Evolutionary conservation across 2,113 vertebrate genomes (phyloP), one percentile per base, ranked within the genome.

Genomic region (Tychaedon coryphoeus): DNA sequence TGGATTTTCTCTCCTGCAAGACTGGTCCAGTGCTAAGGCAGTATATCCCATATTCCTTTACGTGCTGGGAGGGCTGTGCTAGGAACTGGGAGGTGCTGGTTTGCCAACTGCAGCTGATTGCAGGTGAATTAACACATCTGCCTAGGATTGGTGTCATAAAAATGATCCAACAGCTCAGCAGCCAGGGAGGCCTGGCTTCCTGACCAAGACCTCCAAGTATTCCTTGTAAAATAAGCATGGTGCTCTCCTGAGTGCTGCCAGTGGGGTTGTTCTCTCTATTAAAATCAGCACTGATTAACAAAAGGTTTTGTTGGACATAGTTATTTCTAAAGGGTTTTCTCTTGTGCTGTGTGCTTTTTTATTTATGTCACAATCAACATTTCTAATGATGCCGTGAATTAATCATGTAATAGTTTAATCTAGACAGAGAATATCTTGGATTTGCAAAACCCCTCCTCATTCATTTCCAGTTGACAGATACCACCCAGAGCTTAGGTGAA

Each of bases 91-190:
- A 48, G 62, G 29, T 40, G 60, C 42, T 82, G 74, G 4, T 54
- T 67, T 82, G 62, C 34, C 50, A 51, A 2, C 50, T 19, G 51
- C 70, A 75, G 19, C 71, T 36, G 40, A 24, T 0, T 23, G 65
- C 36, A 40, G 2, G 24, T 1, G 13, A 25, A n/a, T 36, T 1
- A 64, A 53, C 42, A 36, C 45, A n/a, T 48, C 86, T 76, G n/a
- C 76, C 57, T 5, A 1, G 14, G 40, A 13, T 0, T 17, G 74
- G 9, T 25, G 57, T 42, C 17, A 31, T 5, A 29, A 17, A 43
- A n/a, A 4, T 4, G 16, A 64, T 10, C 69, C 69, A 42, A 17
- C 6, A 16, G 12, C 38, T 34, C 56, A 78, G 61, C 43, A 66
- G 71, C 33, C 42, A 42, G 34, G 17, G 28, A 19, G 20, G 11